Evolutionary conservation across 1,140 invertebrate genomes (phyloP).

Genomic region (Parapsyche elsis): DNA sequence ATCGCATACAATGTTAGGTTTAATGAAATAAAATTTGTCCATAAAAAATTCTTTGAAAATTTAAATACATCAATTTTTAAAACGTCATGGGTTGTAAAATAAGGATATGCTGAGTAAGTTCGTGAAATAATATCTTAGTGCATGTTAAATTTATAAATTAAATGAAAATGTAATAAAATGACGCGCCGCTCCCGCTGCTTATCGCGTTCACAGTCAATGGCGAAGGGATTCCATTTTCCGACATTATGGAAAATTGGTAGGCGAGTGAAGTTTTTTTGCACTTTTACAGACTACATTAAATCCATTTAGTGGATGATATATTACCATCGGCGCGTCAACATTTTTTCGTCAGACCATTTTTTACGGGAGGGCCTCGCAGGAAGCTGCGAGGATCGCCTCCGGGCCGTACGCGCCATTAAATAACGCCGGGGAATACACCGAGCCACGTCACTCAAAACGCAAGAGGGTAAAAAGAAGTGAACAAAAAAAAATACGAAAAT

Average conservation of each 20-base stretch:
- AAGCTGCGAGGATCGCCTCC: not conserved
- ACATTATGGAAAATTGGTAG: constrained; percentile 54
- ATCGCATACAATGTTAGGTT: too few species aligned
- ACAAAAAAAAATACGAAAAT: constrained; percentile 47
- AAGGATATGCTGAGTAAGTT: too few species aligned
- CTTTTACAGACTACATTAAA: constrained; percentile 57
- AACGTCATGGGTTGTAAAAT: too few species aligned
- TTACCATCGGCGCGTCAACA: constrained; percentile 51
- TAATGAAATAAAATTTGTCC: too few species aligned
- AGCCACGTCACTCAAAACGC: constrained; percentile 50
- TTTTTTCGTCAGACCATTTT: constrained; percentile 45
- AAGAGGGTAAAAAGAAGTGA: not conserved
- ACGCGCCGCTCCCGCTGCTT: constrained; percentile 7
- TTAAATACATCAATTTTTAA: too few species aligned
- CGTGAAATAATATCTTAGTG: too few species aligned
- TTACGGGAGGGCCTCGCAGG: constrained; percentile 10
- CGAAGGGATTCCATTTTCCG: constrained; percentile 39
- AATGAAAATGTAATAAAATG: not conserved
- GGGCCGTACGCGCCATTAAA: constrained; percentile 45
- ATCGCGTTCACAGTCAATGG: constrained; percentile 21
- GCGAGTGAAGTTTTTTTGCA: constrained; percentile 55
- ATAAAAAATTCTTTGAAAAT: too few species aligned
- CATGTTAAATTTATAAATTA: not conserved
- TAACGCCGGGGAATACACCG: constrained; percentile 44
- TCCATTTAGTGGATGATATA: constrained; percentile 57